Evolutionary conservation across 1,140 invertebrate genomes (phyloP).

Genomic region (Drosophila bocqueti): DNA sequence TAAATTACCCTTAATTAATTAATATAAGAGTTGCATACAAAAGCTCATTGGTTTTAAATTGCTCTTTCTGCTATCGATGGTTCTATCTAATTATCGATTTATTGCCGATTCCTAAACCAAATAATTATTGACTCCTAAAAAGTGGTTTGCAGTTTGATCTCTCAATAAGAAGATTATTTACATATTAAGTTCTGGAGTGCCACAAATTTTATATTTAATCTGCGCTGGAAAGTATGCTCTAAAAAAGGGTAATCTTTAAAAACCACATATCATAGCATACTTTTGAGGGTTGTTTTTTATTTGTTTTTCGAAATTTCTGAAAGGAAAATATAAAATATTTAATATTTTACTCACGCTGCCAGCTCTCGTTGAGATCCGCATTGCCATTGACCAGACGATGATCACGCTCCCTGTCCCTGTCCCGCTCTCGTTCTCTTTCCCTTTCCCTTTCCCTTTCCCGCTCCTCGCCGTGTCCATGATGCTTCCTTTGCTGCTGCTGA

Average conservation of each 20-base stretch:
- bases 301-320: not conserved
- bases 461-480: constrained; percentile 50
- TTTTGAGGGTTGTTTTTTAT: not conserved
- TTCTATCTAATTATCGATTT: not conserved
- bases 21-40: not conserved
- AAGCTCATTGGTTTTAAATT: not conserved
- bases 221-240: not conserved
- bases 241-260: not conserved
- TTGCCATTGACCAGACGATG: constrained; percentile 63
- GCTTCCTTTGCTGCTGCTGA: constrained; percentile 53
- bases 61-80: not conserved
- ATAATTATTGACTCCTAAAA: no score
- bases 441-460: not conserved
- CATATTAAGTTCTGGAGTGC: no score
- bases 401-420: constrained; percentile 49
- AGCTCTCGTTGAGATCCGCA: constrained; percentile 88
- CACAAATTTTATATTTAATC: no score
- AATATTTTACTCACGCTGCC: constrained; percentile 85
- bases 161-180: no score
- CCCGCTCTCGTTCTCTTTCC: constrained; percentile 1
- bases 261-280: not conserved
- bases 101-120: not conserved
- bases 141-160: not conserved
- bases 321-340: no score
- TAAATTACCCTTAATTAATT: not conserved